Evolutionary conservation across 2,797 vertebrate species (phyloP), one percentile per base, ranked within the genome.

Genomic region (Gymnothorax reevesii): DNA sequence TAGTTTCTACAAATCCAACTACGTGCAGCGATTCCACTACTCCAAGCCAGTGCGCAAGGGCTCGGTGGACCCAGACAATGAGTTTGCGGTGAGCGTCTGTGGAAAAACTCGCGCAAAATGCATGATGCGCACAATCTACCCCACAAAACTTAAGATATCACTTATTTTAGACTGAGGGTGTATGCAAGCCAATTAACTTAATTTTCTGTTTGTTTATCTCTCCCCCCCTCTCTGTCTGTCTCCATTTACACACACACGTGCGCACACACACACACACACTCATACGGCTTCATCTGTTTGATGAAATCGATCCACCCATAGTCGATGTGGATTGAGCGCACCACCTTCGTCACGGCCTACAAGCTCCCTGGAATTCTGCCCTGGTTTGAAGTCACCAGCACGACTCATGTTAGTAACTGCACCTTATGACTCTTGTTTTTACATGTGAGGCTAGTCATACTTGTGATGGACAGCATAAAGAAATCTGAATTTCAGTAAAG

Each of bases 281-380:
- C 6, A 49, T 15, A 33, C 75, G 57, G 64, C 82, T 87, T 0
- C 22, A 5, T 55, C 7, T 55, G 55, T 88, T 69, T 57, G 33
- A 73, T 42, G 27, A 3, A 73, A 13, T 73, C 8, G 27, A 73
- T 73, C 12, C 0, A 22, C 85, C 27, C 7, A 82, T 84, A 99
- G 99, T 99, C 98, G 0, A 99, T 99, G 98, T 99, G 99, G 98
- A 99, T 99, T 69, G 98, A 99, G 88, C 97, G 98, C 54, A 98
- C 98, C 9, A 99, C 99, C 4, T 99, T 98, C 92, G 87, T 95
- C 87, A 99, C 97, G 0, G 97, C 97, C 0, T 99, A 99, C 90
- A 99, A 98, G 90, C 96, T 99, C 0, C 99, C 99, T 0, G 99
- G 98, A 57, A 99, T 99, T 92, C 95, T 99, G 89, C 97, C 98